Conservation (phyloP, 2,797 vertebrate species). For the Hydrolagus colliei region DNA sequence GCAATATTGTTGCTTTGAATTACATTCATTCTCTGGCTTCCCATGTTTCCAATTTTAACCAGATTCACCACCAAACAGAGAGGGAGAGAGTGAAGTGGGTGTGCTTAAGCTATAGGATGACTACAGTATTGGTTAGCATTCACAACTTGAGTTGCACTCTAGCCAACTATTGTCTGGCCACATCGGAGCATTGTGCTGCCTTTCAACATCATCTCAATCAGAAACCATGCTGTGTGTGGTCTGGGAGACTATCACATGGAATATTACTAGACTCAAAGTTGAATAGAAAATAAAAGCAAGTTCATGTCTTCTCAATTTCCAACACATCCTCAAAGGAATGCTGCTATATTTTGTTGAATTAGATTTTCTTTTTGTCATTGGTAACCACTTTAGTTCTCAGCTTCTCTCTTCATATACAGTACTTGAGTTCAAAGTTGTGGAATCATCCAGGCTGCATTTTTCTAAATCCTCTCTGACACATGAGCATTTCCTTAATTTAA, state of each 20-base stretch:
- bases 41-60: conserved; percentile 7
- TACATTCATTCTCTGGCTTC: not conserved
- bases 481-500: too few species aligned
- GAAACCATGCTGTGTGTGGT: not conserved
- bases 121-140: not conserved
- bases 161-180: not conserved
- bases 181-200: not conserved
- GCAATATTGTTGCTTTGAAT: not conserved
- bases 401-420: not conserved
- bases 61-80: not conserved
- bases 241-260: too few species aligned
- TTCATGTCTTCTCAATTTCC: not conserved
- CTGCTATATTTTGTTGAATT: too few species aligned
- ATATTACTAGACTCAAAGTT: not conserved
- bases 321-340: too few species aligned
- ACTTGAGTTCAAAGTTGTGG: not conserved
- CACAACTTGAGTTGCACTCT: not conserved
- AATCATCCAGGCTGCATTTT: not conserved
- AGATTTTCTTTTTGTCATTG: not conserved
- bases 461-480: not conserved
- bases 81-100: too few species aligned
- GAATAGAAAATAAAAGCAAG: not conserved
- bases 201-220: not conserved
- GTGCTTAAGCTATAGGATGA: too few species aligned
- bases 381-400: not conserved